Percentiles rank a stretch among this genome's conserved stretches.
Evolutionary conservation across 2,113 vertebrate species (phyloP).

Genomic region (Mastomys coucha): DNA sequence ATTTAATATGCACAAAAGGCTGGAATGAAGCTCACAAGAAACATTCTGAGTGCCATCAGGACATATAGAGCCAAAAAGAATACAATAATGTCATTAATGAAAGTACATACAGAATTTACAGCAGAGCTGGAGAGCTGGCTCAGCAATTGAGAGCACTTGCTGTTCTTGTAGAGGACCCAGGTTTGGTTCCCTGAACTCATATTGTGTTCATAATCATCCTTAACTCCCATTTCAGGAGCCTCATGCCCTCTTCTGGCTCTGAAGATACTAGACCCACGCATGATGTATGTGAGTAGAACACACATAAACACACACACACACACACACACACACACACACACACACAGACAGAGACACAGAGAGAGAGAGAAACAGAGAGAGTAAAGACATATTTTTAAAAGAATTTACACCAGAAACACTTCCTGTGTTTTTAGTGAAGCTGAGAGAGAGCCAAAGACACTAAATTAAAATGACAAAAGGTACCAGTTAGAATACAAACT

Average conservation of each 20-base stretch:
- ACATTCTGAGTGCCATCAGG: neutral
- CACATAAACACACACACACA: too few species aligned
- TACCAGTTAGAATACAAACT: constrained; percentile 27
- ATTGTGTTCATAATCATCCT: neutral
- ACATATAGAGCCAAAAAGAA: constrained; percentile 41
- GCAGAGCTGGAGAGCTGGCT: neutral
- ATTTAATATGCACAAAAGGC: neutral
- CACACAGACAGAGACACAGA: too few species aligned
- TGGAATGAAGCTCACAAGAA: constrained; percentile 19
- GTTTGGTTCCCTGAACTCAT: neutral
- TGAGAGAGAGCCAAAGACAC: constrained; percentile 59
- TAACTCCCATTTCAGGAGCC: neutral
- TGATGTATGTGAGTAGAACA: neutral
- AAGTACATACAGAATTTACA: constrained; percentile 51
- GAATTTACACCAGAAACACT: neutral
- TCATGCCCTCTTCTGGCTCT: neutral
- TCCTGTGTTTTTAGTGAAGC: constrained; percentile 37
- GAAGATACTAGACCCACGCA: neutral
- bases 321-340: neutral
- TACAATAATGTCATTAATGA: constrained; percentile 55
- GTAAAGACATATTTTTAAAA: neutral
- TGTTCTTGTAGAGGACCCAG: neutral
- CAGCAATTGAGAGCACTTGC: neutral
- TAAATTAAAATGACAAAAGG: constrained; percentile 69
- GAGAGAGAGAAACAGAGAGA: too few species aligned